Evolutionary conservation across 2,113 vertebrate species (phyloP).

Genomic region (Steatornis caripensis): DNA sequence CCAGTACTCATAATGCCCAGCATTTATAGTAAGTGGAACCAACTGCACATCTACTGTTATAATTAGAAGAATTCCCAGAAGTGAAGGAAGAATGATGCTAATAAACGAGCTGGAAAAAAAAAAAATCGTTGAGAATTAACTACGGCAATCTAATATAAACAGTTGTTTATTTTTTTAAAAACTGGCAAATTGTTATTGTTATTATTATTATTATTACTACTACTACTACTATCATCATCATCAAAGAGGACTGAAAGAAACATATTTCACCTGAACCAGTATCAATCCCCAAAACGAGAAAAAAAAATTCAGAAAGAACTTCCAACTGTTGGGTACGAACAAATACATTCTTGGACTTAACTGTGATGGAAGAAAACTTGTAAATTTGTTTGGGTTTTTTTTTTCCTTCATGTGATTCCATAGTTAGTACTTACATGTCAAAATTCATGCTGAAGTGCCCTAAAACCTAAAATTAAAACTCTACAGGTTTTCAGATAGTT

Average conservation of each 20-base stretch:
- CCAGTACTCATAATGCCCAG: too few species aligned
- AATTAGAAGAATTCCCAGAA: neutral
- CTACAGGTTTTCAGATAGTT: too few species aligned
- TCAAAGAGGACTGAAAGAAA: neutral
- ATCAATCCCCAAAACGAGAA: neutral
- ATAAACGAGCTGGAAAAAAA: neutral
- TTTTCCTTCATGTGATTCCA: neutral
- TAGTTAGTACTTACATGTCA: neutral
- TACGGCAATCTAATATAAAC: neutral
- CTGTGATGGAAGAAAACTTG: neutral
- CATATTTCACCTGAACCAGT: neutral
- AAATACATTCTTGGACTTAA: neutral
- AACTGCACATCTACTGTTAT: neutral
- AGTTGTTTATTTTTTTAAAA: neutral
- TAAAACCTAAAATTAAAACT: neutral
- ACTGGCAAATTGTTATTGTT: too few species aligned
- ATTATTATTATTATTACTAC: too few species aligned
- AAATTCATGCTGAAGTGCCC: neutral
- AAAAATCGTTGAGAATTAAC: neutral
- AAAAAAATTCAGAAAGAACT: neutral
- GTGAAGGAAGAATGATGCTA: neutral
- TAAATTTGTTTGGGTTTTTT: neutral
- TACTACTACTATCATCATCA: too few species aligned
- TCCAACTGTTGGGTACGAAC: neutral
- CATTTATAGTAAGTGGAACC: neutral